Conservation (phyloP, 2,113 vertebrate species). For the Donacobius atricapilla region DNA sequence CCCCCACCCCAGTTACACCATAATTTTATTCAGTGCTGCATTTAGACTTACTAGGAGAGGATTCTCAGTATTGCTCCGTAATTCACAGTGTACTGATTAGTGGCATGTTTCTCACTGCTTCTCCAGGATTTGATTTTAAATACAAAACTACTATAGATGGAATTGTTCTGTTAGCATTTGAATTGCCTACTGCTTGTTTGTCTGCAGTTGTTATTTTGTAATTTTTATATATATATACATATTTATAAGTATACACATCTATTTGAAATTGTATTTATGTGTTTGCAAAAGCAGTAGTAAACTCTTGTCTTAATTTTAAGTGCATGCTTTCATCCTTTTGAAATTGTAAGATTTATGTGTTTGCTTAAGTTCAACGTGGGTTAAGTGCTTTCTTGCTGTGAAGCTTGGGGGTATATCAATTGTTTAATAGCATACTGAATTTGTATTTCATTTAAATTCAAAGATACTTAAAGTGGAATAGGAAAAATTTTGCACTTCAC, state of each 20-base stretch:
- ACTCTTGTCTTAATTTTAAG: not conserved
- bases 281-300: not conserved
- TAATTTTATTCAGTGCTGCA: slow-evolving; percentile 7
- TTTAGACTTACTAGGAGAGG: slow-evolving; percentile 22
- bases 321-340: not conserved
- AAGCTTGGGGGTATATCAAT: not conserved
- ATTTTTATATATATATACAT: not conserved
- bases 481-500: not conserved
- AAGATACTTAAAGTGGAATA: not conserved
- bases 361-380: not conserved
- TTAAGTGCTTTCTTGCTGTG: not conserved
- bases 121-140: not conserved
- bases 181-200: not conserved
- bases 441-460: not conserved
- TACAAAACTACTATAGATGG: not conserved
- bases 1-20: not conserved
- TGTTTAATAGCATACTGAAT: not conserved
- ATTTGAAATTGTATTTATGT: not conserved
- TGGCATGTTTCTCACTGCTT: not conserved
- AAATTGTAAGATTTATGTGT: not conserved
- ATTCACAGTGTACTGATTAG: not conserved
- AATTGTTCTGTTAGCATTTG: not conserved
- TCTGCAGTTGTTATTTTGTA: not conserved
- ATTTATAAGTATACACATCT: not conserved
- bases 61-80: not conserved